Evolutionary conservation across 2,797 vertebrate species (phyloP).

Genomic region (Cossypha dichroa): DNA sequence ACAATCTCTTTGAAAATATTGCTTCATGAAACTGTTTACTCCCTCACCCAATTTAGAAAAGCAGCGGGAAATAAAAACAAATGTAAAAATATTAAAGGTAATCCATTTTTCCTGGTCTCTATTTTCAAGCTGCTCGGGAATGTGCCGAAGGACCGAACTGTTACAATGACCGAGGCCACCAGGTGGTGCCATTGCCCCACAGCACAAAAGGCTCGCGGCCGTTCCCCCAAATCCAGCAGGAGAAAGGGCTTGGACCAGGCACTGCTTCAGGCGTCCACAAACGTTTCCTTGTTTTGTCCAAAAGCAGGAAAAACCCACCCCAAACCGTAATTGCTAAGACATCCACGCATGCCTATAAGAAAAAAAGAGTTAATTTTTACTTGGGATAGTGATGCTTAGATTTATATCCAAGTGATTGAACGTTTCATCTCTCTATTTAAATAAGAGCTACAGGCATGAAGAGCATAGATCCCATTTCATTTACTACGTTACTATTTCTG

Average conservation of each 20-base stretch:
- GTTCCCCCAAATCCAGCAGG: fast-evolving
- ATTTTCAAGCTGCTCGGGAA: not conserved
- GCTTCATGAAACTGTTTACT: not conserved
- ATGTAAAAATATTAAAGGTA: not conserved
- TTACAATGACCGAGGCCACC: not conserved
- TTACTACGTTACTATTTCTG: not conserved
- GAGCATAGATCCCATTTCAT: not conserved
- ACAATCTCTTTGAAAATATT: not conserved
- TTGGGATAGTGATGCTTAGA: not conserved
- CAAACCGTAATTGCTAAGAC: not conserved
- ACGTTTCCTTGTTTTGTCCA: not conserved
- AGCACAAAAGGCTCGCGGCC: fast-evolving
- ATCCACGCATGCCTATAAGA: not conserved
- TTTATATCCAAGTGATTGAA: not conserved
- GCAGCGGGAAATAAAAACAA: not conserved
- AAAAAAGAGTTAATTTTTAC: not conserved
- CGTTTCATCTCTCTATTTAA: not conserved
- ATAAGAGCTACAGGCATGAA: not conserved
- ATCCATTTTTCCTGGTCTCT: not conserved
- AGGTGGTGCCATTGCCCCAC: constrained; percentile 67
- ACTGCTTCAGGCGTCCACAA: not conserved
- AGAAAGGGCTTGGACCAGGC: not conserved
- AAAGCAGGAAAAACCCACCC: not conserved
- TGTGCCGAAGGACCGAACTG: fast-evolving
- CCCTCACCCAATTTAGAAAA: not conserved